Evolutionary conservation across 2,797 vertebrate genomes (phyloP), one percentile per base, ranked within the genome.

Genomic region (Pagetopsis macropterus): DNA sequence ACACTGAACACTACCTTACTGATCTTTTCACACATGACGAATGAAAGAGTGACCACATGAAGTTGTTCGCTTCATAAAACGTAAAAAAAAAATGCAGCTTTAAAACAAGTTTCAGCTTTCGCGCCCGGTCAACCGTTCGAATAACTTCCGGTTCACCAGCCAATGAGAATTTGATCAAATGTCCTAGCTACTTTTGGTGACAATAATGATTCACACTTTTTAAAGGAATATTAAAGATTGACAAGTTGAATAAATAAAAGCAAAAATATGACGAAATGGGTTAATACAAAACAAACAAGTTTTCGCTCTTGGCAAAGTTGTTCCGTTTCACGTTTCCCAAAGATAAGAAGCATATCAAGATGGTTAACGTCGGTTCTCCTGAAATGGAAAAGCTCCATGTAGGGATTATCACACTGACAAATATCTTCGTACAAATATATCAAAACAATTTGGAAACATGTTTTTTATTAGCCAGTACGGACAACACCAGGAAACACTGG

Each of bases 11-110:
- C 66, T 88, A 94, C 94, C 91, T 87, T 92, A 8, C 88, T 85
- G 4, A 89, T 91, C 74, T 93, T 93, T 56, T 95, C 94, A 77
- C 89, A 87, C 94, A 95, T 95, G 58, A 2, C 56, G 40, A 70
- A 27, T 10, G 1, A 40, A 40, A 16, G 49, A 0, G 3, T 0
- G 11, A 9, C 9, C 6, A 43, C 40, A 33, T 15, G 4, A 10
- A 11, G 3, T 2, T 9, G 7, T 6, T 52, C 9, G 7, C 8
- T 52, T 11, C 0, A 41, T 1, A 1, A 37, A 37, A 37, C 33
- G 33, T 37, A 44, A 49, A 65, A 27, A 23, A 23, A 27, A 27
- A 27, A 27, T 3, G 16, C 15, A 33, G 27, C 11, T 5, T 8
- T 1, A 23, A 0, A 0, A 50, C 0, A 19, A 12, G 1, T 17